Evolutionary conservation across 2,797 vertebrate species (phyloP).

Genomic region (Anolis apletophallus): DNA sequence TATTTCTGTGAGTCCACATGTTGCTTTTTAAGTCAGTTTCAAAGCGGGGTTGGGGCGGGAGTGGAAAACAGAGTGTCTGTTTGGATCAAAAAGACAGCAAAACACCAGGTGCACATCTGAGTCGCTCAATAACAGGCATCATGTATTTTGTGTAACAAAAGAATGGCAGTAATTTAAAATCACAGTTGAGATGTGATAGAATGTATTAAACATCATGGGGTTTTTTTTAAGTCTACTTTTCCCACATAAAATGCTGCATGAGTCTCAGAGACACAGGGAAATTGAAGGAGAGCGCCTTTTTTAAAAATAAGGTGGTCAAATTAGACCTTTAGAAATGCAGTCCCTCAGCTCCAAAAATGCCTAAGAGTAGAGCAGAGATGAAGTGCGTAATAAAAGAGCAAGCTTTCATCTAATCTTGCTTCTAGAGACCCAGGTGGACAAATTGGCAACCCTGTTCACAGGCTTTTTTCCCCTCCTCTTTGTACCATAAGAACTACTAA

Average conservation of each 20-base stretch:
- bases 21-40: not conserved
- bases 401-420: constrained; percentile 78
- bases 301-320: constrained; percentile 21
- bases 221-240: rapidly evolving
- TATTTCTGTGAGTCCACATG: constrained; percentile 15
- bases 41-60: not conserved
- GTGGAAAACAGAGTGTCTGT: constrained; percentile 3
- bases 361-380: constrained; percentile 51
- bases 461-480: constrained; percentile 69
- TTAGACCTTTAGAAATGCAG: constrained; percentile 64
- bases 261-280: constrained; percentile 16
- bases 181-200: constrained; percentile 40
- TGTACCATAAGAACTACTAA: constrained; percentile 82
- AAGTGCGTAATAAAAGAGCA: constrained; percentile 69
- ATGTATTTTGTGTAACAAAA: constrained; percentile 6
- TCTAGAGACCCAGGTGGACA: constrained; percentile 82
- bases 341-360: constrained; percentile 69
- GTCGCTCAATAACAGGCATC: not conserved
- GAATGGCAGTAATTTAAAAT: constrained; percentile 36
- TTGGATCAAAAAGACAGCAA: constrained; percentile 26
- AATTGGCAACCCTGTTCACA: constrained; percentile 79
- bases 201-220: not conserved
- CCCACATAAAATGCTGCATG: constrained; percentile 47
- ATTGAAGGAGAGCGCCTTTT: constrained; percentile 42
- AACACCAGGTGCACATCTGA: constrained; percentile 20